phyloP scores from a whole-genome alignment of 2,888 invertebrate species.

The Oscheius sp. region DNA sequence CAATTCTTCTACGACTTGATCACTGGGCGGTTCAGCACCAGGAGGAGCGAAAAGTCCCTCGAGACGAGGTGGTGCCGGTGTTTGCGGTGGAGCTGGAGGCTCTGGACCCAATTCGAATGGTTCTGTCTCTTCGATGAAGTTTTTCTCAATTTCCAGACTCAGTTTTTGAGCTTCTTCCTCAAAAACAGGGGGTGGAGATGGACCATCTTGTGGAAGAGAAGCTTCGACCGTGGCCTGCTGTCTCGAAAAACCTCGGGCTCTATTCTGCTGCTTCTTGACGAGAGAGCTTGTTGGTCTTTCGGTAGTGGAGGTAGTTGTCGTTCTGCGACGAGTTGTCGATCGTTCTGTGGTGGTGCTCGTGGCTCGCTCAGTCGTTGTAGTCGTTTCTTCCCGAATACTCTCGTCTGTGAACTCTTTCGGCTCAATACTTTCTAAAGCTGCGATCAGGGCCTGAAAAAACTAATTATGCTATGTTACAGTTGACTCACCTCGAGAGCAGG shows the following conservation, averaged over 20 bases:
- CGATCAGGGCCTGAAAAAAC: conserved; percentile 19
- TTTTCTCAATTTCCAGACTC: conserved; percentile 24
- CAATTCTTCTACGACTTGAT: conserved; percentile 6
- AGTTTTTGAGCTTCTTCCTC: conserved; percentile 4
- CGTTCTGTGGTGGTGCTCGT: background rate
- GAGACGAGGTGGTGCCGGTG: background rate
- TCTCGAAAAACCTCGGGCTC: background rate
- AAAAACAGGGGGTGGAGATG: background rate
- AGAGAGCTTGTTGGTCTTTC: background rate
- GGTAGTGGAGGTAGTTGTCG: background rate
- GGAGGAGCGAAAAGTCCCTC: conserved; percentile 3
- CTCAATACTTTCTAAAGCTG: conserved; percentile 16
- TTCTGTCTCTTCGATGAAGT: conserved; percentile 11
- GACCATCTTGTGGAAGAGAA: background rate
- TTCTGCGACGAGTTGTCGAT: background rate
- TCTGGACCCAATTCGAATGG: background rate
- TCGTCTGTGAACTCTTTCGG: conserved; percentile 8
- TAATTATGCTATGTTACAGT: background rate
- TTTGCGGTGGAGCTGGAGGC: conserved; percentile 7
- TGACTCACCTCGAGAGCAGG: conserved; percentile 11
- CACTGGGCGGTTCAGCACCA: conserved; percentile 22
- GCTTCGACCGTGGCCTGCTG: background rate
- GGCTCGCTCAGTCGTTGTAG: background rate
- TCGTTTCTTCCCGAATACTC: background rate
- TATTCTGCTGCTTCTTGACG: background rate